These are phyloP conservation scores for Chrysolina oricalcia DNA, from an alignment of 2,888 invertebrate species.

Conservation along the genomic window DNA sequence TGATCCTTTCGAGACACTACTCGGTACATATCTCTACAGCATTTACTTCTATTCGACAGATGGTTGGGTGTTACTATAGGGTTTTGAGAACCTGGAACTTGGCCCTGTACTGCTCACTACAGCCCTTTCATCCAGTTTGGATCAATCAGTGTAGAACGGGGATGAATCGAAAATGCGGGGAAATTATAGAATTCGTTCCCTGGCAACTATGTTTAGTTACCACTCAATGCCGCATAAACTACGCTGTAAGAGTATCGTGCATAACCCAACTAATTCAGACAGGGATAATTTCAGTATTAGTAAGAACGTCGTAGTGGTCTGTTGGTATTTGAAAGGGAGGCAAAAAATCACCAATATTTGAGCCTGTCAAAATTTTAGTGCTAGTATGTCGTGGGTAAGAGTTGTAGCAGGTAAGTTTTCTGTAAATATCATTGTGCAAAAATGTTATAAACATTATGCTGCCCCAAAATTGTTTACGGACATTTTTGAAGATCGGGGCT, in stretches of 20 bases:
- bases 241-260: slow-evolving; percentile 1
- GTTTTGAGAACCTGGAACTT: too few species aligned
- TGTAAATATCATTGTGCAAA: slow-evolving; percentile 21
- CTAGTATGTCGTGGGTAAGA: slow-evolving; percentile 16
- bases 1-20: too few species aligned
- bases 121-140: too few species aligned
- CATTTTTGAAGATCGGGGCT: slow-evolving; percentile 5
- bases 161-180: slow-evolving; percentile 24
- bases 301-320: not conserved
- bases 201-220: slow-evolving; percentile 14
- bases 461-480: not conserved
- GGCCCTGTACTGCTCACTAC: too few species aligned
- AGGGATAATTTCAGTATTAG: not conserved
- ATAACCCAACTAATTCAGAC: not conserved
- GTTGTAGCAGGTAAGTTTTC: slow-evolving; percentile 24
- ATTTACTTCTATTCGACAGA: too few species aligned
- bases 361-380: slow-evolving; percentile 14
- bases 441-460: slow-evolving; percentile 10
- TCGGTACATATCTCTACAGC: too few species aligned
- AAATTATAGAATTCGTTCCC: slow-evolving; percentile 21
- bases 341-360: not conserved
- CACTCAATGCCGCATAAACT: slow-evolving; percentile 12
- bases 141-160: slow-evolving; percentile 25
- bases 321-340: not conserved
- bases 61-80: too few species aligned